Evolutionary conservation across 2,113 vertebrate species (phyloP).

Genomic region (Acanthochromis polyacanthus): DNA sequence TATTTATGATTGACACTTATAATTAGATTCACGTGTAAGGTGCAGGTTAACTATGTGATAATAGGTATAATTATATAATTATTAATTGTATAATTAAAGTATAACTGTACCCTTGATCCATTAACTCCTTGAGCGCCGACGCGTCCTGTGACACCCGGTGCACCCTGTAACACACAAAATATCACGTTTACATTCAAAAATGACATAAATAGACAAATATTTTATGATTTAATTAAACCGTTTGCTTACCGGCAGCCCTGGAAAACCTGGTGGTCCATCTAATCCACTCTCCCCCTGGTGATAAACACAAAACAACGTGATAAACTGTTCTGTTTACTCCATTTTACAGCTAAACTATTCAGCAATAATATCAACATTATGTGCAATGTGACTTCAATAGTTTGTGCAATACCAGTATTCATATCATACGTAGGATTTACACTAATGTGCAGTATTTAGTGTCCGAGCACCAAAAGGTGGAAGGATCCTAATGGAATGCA

Average conservation of each 20-base stretch:
- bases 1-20: neutral
- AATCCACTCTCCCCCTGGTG: conserved; percentile 87
- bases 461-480: too few relatives aligned
- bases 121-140: conserved; percentile 85
- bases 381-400: too few relatives aligned
- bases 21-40: neutral
- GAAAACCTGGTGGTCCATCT: conserved; percentile 81
- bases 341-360: neutral
- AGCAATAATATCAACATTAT: too few relatives aligned
- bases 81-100: too few relatives aligned
- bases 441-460: too few relatives aligned
- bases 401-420: too few relatives aligned
- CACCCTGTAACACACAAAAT: conserved; percentile 80
- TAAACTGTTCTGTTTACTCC: neutral
- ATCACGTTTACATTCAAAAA: neutral
- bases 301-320: conserved; percentile 26
- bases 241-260: conserved; percentile 84
- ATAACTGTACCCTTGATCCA: conserved; percentile 85
- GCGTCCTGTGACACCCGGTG: conserved; percentile 81
- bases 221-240: neutral
- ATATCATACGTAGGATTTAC: too few relatives aligned
- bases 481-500: too few relatives aligned
- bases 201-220: neutral
- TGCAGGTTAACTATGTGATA: neutral
- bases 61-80: too few relatives aligned